Evolutionary conservation across 2,888 invertebrate species (phyloP), one percentile per base, ranked within the genome.

Genomic region (Tetranychus truncatus): DNA sequence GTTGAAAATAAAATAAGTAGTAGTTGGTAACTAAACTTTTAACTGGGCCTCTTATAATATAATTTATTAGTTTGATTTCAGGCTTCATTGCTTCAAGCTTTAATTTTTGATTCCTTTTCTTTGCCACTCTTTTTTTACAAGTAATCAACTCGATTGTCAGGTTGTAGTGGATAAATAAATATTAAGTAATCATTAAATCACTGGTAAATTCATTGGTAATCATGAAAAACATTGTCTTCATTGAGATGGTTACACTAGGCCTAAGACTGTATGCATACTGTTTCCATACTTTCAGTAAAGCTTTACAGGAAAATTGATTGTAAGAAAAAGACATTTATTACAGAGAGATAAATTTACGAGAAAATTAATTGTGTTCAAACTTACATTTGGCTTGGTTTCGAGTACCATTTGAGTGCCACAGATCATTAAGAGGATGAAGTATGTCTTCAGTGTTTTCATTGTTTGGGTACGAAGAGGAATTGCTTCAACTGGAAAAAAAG

Each of bases 101-200:
- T 55, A 15, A 55, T 15, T 15, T 55, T 55, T 55, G 55, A 55
- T 55, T 55, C 55, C 55, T 55, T 55, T 55, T 34, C 34, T 34
- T 34, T 4, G 34, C 34, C 34, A 34, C 34, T 34, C 34, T 34
- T 15, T 55, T n/a, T 3, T 46, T 46, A 9, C 55, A 55, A 55
- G 55, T 55, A 55, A 55, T 55, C 55, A 55, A 55, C 55, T 55
- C 55, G 55, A 55, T 55, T 55, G 55, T 55, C 55, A 55, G 55
- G 55, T 15, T 55, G 9, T 9, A 15, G 55, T 15, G 55, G 55
- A 55, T 55, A 55, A 55, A 9, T 15, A 55, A 55, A 55, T 15
- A 55, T 55, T 55, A 15, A 15, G 15, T 55, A 55, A 55, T 55
- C 55, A 55, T 55, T 55, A 3, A 6, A 55, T 55, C 55, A 55